Evolutionary conservation across 2,888 invertebrate species (phyloP).

Genomic region (Oscheius sp.): DNA sequence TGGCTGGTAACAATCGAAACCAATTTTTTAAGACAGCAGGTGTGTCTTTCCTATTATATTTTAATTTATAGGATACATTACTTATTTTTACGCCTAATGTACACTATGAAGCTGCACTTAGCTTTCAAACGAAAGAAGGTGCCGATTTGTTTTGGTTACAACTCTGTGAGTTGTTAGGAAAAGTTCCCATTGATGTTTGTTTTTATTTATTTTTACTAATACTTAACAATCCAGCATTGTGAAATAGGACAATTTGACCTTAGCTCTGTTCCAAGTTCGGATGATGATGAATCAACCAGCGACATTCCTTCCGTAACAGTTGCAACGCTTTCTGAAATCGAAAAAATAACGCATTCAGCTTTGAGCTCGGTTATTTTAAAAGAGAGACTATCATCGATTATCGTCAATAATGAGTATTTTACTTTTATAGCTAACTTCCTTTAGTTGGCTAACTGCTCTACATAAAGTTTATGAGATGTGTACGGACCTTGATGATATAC

Average conservation of each 20-base stretch:
- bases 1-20: neutral
- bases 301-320: neutral
- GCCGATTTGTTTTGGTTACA: neutral
- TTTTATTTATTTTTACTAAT: neutral
- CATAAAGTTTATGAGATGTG: neutral
- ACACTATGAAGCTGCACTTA: neutral
- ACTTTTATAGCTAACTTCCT: neutral
- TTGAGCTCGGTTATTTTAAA: neutral
- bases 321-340: neutral
- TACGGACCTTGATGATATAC: neutral
- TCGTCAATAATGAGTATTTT: neutral
- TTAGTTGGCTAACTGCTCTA: neutral
- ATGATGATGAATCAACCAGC: neutral
- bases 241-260: too few species aligned
- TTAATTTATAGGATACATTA: neutral
- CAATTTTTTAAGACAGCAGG: neutral
- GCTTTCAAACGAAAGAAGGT: slow-evolving; percentile 8
- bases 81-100: neutral
- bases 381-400: neutral
- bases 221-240: neutral
- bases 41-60: neutral
- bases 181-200: neutral
- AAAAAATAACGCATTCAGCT: neutral
- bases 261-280: neutral
- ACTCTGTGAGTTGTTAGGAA: neutral